A percentile compares a stretch with the other conserved stretches of the same genome.
Conservation (phyloP, 2,113 vertebrate species). For the Pandion haliaetus region DNA sequence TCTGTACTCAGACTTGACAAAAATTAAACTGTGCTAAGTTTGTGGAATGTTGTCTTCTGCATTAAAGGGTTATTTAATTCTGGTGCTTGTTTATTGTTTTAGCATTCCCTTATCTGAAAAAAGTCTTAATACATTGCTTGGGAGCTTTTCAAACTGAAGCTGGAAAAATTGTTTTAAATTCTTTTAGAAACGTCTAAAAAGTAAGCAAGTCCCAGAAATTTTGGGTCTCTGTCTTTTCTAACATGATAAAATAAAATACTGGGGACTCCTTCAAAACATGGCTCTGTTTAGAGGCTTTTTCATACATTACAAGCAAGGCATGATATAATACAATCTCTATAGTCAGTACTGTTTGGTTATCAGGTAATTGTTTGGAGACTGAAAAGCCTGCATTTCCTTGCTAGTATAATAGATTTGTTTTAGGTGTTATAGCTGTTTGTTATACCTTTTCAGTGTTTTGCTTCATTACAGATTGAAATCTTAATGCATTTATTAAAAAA, state of each 20-base stretch:
- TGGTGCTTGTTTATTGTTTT: background rate
- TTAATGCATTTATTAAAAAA: fast-evolving
- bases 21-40: background rate
- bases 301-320: background rate
- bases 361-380: background rate
- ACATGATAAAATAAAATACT: background rate
- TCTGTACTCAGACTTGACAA: background rate
- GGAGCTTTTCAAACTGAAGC: background rate
- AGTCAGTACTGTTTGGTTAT: background rate
- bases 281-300: background rate
- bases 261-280: background rate
- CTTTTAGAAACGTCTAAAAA: background rate
- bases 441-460: background rate
- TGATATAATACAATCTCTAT: background rate
- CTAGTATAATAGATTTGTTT: background rate
- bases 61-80: background rate
- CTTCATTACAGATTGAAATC: background rate
- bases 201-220: background rate
- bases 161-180: background rate
- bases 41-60: background rate
- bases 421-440: background rate
- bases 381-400: background rate
- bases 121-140: background rate
- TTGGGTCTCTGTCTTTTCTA: background rate
- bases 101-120: background rate